A percentile compares a stretch with the other conserved stretches of the same genome.
These are phyloP conservation scores for Leptopilina myrica DNA, from an alignment of 2,888 invertebrate genomes.

Conservation along the genomic window DNA sequence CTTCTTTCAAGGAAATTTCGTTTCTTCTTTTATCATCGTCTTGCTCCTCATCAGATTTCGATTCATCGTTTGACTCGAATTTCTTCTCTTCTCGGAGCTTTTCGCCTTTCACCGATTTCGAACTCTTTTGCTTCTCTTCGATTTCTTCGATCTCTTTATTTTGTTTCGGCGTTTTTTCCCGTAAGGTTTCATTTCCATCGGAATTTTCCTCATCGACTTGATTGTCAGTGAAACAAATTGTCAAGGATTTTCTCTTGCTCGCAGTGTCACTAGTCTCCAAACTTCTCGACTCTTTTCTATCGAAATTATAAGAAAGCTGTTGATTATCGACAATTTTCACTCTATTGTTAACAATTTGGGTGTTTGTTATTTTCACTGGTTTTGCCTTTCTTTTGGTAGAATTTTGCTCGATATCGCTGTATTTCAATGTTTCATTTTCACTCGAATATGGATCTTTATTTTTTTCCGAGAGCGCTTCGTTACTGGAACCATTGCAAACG, in stretches of 20 bases:
- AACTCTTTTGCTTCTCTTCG: not conserved
- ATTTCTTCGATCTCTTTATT: not conserved
- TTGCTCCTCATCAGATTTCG: not conserved
- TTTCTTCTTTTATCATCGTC: no score
- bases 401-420: not conserved
- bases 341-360: slow-evolving; percentile 45
- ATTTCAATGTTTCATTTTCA: slow-evolving; percentile 1
- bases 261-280: no score
- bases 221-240: no score
- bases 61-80: not conserved
- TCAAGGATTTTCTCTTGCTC: no score
- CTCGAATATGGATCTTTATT: not conserved
- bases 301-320: not conserved
- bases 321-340: slow-evolving; percentile 48
- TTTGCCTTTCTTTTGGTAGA: slow-evolving; percentile 21
- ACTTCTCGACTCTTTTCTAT: not conserved
- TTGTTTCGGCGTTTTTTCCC: not conserved
- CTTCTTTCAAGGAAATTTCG: no score
- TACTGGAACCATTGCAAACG: not conserved
- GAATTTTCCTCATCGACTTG: no score
- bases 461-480: not conserved
- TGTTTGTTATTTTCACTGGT: slow-evolving; percentile 47
- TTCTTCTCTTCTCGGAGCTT: not conserved
- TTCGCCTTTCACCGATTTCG: no score
- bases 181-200: no score